Evolutionary conservation across 2,797 vertebrate species (phyloP).

Genomic region (Fringilla coelebs): DNA sequence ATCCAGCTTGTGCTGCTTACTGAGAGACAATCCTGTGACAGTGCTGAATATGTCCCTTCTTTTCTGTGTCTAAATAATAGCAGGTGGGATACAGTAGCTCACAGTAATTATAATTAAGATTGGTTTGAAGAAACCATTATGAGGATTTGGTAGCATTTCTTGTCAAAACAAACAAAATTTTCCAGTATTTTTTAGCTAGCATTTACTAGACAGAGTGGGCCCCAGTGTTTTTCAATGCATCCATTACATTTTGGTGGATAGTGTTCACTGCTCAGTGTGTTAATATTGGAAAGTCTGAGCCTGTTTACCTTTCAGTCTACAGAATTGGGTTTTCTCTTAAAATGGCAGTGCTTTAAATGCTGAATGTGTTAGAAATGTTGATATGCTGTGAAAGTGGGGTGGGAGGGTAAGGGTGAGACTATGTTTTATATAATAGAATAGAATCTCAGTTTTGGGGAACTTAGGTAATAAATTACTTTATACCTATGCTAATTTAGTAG

Average conservation of each 20-base stretch:
- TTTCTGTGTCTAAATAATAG: background rate
- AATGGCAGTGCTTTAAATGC: background rate
- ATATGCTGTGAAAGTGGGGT: background rate
- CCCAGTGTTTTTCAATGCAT: background rate
- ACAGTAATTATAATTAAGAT: background rate
- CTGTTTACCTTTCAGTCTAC: background rate
- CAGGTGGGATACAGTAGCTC: background rate
- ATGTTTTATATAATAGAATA: background rate
- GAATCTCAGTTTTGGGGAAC: background rate
- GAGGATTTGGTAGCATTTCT: background rate
- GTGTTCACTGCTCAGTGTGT: background rate
- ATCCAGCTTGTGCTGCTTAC: background rate
- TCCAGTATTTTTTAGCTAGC: background rate
- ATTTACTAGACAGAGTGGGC: background rate
- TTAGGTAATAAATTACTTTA: background rate
- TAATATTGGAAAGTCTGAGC: background rate
- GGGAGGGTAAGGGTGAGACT: background rate
- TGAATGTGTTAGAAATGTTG: slow-evolving; percentile 1
- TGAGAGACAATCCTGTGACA: background rate
- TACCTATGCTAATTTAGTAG: background rate
- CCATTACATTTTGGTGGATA: background rate
- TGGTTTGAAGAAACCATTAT: background rate
- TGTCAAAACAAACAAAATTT: background rate
- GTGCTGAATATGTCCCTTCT: background rate
- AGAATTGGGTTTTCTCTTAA: background rate